Conservation (phyloP, 2,113 vertebrate genomes). For the Galemys pyrenaicus region DNA sequence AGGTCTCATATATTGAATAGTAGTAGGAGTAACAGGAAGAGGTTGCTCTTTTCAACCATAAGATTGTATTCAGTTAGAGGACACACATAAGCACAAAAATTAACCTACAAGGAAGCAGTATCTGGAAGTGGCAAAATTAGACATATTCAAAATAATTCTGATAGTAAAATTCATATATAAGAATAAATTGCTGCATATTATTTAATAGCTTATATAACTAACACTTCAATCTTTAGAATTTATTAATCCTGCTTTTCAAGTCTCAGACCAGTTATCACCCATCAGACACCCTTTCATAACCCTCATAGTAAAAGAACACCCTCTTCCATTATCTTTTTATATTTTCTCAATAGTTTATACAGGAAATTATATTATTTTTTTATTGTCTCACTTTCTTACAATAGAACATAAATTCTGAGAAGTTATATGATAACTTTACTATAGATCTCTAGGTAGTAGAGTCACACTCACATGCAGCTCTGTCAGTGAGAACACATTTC, state of each 20-base stretch:
- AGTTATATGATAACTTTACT: not conserved
- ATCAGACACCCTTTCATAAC: not conserved
- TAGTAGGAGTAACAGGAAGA: not conserved
- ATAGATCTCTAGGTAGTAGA: not conserved
- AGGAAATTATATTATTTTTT: constrained; percentile 6
- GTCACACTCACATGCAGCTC: not conserved
- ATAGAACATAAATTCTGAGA: not conserved
- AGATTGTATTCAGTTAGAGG: not conserved
- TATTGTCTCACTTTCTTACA: not conserved
- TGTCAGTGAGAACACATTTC: constrained; percentile 3
- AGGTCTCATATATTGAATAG: not conserved
- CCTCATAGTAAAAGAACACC: not conserved
- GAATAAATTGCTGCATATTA: not conserved
- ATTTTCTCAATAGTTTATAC: constrained; percentile 2
- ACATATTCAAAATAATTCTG: not conserved
- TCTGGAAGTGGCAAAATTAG: not conserved
- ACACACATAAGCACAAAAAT: not conserved
- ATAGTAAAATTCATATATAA: not conserved
- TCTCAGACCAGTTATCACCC: not conserved
- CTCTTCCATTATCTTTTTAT: not conserved
- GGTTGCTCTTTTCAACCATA: not conserved
- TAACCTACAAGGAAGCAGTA: not conserved
- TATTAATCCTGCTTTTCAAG: not conserved
- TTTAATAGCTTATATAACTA: not conserved
- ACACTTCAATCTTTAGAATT: not conserved